phyloP scores from a whole-genome alignment of 1,140 invertebrate species.

The Caenorhabditis tropicalis region DNA sequence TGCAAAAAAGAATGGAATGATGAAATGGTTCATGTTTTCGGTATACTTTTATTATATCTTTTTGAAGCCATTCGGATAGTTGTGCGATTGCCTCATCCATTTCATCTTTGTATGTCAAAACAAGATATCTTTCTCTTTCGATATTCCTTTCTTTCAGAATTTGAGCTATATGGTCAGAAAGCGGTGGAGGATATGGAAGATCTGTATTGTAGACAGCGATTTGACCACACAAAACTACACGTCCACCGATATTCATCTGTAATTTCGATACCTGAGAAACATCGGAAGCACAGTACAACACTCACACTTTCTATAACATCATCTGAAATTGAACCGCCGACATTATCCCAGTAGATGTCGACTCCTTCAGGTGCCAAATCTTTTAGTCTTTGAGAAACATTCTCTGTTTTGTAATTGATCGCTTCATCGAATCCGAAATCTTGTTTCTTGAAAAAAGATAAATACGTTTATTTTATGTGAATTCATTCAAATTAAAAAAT shows the following conservation, averaged over 20 bases:
- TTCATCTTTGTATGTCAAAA: slow-evolving; percentile 27
- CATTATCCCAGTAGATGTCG: slow-evolving; percentile 26
- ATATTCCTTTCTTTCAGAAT: slow-evolving; percentile 25
- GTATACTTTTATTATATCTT: slow-evolving; percentile 19
- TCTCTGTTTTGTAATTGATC: slow-evolving; percentile 31
- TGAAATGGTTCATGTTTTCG: not conserved
- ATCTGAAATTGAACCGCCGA: not conserved
- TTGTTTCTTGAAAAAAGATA: not conserved
- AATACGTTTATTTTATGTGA: not conserved
- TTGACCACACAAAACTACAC: slow-evolving; percentile 3
- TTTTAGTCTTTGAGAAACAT: not conserved
- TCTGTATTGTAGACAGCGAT: slow-evolving; percentile 23
- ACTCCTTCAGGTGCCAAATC: not conserved
- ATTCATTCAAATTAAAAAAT: not conserved
- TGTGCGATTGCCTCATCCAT: slow-evolving; percentile 6
- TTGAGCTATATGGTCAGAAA: not conserved
- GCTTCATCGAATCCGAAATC: slow-evolving; percentile 15
- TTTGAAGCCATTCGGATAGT: not conserved
- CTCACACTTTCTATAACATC: not conserved
- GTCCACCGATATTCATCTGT: slow-evolving; percentile 2
- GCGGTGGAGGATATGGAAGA: slow-evolving; percentile 14
- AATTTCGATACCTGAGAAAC: too few relatives aligned
- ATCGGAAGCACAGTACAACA: not conserved
- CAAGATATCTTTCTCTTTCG: slow-evolving; percentile 11
- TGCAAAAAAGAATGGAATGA: not conserved